Evolutionary conservation across 2,797 vertebrate species (phyloP), one percentile per base, ranked within the genome.

Genomic region (Sebastes iracundus): DNA sequence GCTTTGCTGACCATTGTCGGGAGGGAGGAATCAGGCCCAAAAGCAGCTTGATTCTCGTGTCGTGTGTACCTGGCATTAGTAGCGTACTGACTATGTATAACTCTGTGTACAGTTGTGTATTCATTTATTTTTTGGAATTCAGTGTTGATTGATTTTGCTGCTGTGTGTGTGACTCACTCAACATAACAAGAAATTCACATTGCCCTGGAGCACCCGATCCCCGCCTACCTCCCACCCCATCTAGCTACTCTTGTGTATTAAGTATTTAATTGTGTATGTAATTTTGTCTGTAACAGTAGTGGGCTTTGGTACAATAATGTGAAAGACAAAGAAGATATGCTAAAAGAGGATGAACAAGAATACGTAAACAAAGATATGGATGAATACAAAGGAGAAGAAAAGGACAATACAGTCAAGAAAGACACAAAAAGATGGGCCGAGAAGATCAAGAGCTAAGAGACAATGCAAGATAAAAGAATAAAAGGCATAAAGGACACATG

Each of bases 401-500:
- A 46, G 23, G 58, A 58, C 38, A 42, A 72, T 35, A 59, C 25
- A 62, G 33, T 9, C 13, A 7, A 78, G 77, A 81, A 32, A 27
- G 52, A 80, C 6, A 3, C 2, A 6, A 42, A 76, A 32, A 62
- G 42, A 64, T 4, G 42, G 32, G 46, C 10, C 12, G 22, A 78
- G 70, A 78, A 55, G 62, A 78, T 74, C 18, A 74, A 78, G 60
- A 81, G 80, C 70, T 22, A 4, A 68, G 65, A 81, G 71, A 83
- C 71, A 18, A 66, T 23, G 27, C 23, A n/a, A 62, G 66, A 81
- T 63, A 53, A 77, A 80, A 78, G 72, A 84, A 73, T n/a, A 72
- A 71, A 83, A 52, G 62, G 42, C 64, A 46, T 59, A 28, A 88
- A 81, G 83, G 83, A 73, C 71, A 70, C 64, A 83, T 72, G 77